These are phyloP conservation scores for Chouioia cunea DNA, from an alignment of 2,888 invertebrate species.

Conservation along the genomic window DNA sequence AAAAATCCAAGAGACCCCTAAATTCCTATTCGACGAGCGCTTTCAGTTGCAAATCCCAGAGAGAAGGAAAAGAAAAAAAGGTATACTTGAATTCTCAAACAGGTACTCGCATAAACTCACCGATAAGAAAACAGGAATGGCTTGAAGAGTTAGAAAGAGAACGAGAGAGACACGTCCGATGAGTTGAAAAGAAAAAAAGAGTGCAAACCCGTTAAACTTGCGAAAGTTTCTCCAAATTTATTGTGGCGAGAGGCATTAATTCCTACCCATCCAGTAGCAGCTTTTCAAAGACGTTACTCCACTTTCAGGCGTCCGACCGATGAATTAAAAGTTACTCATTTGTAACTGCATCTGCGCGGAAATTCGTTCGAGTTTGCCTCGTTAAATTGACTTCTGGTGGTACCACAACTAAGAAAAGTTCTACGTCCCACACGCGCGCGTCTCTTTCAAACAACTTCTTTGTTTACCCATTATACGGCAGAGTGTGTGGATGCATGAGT, in stretches of 20 bases:
- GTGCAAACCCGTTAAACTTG: slow-evolving; percentile 25
- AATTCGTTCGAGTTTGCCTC: slow-evolving; percentile 24
- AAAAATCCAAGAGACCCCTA: too few relatives aligned
- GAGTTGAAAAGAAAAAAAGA: too few relatives aligned
- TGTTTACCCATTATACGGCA: too few relatives aligned
- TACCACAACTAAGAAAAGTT: neutral
- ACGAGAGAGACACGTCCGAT: neutral
- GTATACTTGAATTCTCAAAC: slow-evolving; percentile 7
- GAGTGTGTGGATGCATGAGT: too few relatives aligned
- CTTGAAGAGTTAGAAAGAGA: slow-evolving; percentile 4
- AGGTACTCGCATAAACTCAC: slow-evolving; percentile 8
- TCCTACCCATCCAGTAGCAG: slow-evolving; percentile 14
- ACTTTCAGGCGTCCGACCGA: neutral
- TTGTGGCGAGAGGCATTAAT: slow-evolving; percentile 24
- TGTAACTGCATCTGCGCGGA: slow-evolving; percentile 22
- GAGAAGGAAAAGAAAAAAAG: slow-evolving; percentile 4
- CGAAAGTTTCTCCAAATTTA: slow-evolving; percentile 33
- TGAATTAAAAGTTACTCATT: slow-evolving; percentile 39
- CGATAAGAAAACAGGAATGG: slow-evolving; percentile 11
- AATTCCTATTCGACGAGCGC: too few relatives aligned
- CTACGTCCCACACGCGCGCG: too few relatives aligned
- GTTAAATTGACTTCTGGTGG: slow-evolving; percentile 18
- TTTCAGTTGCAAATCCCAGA: too few relatives aligned
- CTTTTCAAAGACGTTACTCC: neutral
- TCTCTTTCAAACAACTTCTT: too few relatives aligned